phyloP scores from a whole-genome alignment of 1,140 invertebrate species.

The Lanistes nyassanus region DNA sequence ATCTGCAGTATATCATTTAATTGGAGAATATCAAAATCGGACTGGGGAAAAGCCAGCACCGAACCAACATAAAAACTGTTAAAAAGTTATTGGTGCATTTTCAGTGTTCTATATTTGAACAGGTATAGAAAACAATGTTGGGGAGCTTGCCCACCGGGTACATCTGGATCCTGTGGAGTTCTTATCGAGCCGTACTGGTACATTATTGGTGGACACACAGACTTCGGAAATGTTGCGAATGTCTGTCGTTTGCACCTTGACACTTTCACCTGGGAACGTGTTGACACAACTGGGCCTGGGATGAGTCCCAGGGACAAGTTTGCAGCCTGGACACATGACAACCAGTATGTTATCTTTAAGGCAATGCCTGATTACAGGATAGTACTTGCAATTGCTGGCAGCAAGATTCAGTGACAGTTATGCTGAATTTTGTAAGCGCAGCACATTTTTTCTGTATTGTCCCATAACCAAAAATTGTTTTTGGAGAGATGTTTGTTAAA shows the following conservation, averaged over 20 bases:
- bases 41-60: too few relatives aligned
- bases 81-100: too few relatives aligned
- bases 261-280: conserved; percentile 55
- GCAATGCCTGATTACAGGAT: not conserved
- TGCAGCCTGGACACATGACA: conserved; percentile 63
- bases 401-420: too few relatives aligned
- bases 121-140: conserved; percentile 29
- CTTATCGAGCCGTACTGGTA: conserved; percentile 63
- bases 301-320: conserved; percentile 68
- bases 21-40: too few relatives aligned
- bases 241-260: conserved; percentile 63
- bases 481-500: not conserved
- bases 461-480: not conserved
- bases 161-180: conserved; percentile 63
- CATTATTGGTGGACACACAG: conserved; percentile 66
- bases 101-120: too few relatives aligned
- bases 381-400: too few relatives aligned
- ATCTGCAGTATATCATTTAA: too few relatives aligned
- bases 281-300: conserved; percentile 36
- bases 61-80: too few relatives aligned
- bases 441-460: too few relatives aligned
- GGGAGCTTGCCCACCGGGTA: conserved; percentile 54
- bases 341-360: conserved; percentile 51
- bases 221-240: conserved; percentile 55
- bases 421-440: too few relatives aligned